A percentile compares a stretch with the other conserved stretches of the same genome.
phyloP scores from a whole-genome alignment of 1,140 invertebrate species.

The Drosophila ananassae region DNA sequence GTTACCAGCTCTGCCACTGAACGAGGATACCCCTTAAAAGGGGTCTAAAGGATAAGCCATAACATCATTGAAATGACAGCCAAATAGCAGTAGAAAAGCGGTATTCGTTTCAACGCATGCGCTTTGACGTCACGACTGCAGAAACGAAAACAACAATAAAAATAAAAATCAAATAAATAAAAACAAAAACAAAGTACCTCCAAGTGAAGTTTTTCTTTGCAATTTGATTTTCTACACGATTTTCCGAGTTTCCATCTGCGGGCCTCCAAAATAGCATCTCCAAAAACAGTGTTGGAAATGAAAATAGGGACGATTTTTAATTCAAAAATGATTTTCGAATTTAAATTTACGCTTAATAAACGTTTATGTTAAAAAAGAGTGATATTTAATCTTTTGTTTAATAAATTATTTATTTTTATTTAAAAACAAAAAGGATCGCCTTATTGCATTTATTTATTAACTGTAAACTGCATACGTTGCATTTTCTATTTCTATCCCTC shows the following conservation, averaged over 20 bases:
- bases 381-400: too few relatives aligned
- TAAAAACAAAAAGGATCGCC: not conserved
- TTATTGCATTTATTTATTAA: not conserved
- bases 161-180: constrained; percentile 32
- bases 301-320: not conserved
- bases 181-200: constrained; percentile 21
- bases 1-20: constrained; percentile 23
- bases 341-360: too few relatives aligned
- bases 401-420: too few relatives aligned
- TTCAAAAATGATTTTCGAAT: too few relatives aligned
- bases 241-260: constrained; percentile 66
- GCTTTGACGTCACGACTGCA: constrained; percentile 62
- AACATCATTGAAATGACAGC: constrained; percentile 56
- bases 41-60: constrained; percentile 44
- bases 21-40: constrained; percentile 28
- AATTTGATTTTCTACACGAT: constrained; percentile 73
- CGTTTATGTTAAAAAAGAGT: too few relatives aligned
- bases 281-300: not conserved
- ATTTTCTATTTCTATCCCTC: constrained; percentile 31
- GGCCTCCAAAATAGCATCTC: constrained; percentile 61
- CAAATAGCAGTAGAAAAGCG: constrained; percentile 55
- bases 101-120: constrained; percentile 69
- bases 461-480: constrained; percentile 72
- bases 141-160: constrained; percentile 29
- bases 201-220: constrained; percentile 56